A percentile compares a stretch with the other conserved stretches of the same genome.
Evolutionary conservation across 2,113 vertebrate species (phyloP).

Genomic region (Gorsachius goisagi): DNA sequence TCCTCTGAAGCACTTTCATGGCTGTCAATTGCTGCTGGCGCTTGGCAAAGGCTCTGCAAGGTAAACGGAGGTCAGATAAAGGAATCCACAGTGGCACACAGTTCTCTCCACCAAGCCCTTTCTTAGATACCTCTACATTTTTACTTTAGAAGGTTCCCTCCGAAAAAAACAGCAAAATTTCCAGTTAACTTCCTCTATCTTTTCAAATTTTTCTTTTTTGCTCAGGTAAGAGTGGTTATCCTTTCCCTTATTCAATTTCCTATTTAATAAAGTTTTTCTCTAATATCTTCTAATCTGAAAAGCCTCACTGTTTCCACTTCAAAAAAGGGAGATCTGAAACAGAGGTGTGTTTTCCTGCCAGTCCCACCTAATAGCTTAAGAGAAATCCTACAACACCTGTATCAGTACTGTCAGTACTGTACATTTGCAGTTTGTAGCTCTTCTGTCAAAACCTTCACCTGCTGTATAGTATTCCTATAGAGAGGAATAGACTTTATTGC

Average conservation of each 20-base stretch:
- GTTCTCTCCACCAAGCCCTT: not conserved
- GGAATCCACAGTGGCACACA: not conserved
- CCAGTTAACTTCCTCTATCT: not conserved
- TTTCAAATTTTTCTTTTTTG: not conserved
- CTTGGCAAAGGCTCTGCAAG: slow-evolving; percentile 89
- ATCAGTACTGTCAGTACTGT: not conserved
- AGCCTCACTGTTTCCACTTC: not conserved
- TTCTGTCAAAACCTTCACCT: not conserved
- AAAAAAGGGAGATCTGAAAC: not conserved
- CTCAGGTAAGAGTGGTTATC: not conserved
- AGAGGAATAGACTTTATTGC: not conserved
- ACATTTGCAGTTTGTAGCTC: not conserved
- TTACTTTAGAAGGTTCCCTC: not conserved
- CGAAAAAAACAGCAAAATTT: not conserved
- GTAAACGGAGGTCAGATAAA: not conserved
- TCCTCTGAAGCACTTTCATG: slow-evolving; percentile 98
- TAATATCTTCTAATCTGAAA: not conserved
- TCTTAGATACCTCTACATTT: not conserved
- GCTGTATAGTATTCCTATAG: not conserved
- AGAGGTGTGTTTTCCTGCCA: not conserved
- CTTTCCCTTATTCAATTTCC: not conserved
- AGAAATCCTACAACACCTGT: not conserved
- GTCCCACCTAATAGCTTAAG: not conserved
- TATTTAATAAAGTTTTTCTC: not conserved
- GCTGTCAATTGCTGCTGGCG: slow-evolving; percentile 96